Percentiles rank a stretch among this genome's conserved stretches.
These are phyloP conservation scores for Diplazon laetatorius DNA, from an alignment of 2,888 invertebrate species.

Conservation along the genomic window DNA sequence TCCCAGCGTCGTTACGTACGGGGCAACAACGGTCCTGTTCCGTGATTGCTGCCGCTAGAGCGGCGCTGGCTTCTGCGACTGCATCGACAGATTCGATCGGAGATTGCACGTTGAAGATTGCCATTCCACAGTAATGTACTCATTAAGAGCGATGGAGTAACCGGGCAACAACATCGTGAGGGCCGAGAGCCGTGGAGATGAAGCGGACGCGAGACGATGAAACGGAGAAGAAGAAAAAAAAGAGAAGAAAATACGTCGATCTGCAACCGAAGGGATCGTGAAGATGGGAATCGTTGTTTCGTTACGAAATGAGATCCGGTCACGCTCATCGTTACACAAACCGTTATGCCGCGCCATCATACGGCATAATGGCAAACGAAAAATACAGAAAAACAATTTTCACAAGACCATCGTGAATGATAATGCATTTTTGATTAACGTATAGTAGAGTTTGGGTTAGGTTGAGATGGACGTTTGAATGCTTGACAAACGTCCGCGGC, in stretches of 20 bases:
- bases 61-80: background rate
- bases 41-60: constrained; percentile 9
- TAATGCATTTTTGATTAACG: constrained; percentile 1
- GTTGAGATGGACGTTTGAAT: constrained; percentile 8
- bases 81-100: constrained; percentile 48
- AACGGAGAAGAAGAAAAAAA: constrained; percentile 11
- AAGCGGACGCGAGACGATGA: constrained; percentile 1
- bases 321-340: constrained; percentile 46
- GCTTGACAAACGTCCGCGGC: too few relatives aligned
- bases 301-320: constrained; percentile 60
- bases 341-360: constrained; percentile 42
- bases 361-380: constrained; percentile 16
- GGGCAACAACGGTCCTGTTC: background rate
- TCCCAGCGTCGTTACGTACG: constrained; percentile 13
- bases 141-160: constrained; percentile 56
- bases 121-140: constrained; percentile 58
- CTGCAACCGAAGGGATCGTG: constrained; percentile 34
- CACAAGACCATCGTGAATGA: background rate
- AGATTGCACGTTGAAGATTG: constrained; percentile 55
- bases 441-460: constrained; percentile 6
- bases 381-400: background rate
- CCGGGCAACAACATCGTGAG: constrained; percentile 23
- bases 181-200: background rate
- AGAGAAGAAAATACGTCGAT: constrained; percentile 29
- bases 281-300: constrained; percentile 52